Percentiles rank a stretch among this genome's conserved stretches.
Conservation (phyloP, 2,797 vertebrate species). For the Cossypha polioptera region DNA sequence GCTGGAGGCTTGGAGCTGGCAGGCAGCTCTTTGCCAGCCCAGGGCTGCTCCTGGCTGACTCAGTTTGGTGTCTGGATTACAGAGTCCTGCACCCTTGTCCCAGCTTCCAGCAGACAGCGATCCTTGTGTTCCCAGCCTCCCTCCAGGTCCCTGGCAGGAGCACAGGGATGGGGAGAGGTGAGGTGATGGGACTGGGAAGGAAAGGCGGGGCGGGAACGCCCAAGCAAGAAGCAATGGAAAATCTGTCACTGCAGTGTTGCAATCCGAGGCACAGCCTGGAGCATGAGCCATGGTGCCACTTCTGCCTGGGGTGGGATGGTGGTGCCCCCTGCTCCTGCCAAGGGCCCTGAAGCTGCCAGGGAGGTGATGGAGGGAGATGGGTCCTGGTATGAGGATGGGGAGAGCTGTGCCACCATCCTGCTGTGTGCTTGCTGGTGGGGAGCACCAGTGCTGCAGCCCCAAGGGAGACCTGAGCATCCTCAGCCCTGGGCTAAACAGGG, state of each 20-base stretch:
- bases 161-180: background rate
- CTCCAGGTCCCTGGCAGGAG: background rate
- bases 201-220: background rate
- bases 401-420: background rate
- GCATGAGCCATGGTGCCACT: rapidly evolving
- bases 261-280: background rate
- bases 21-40: background rate
- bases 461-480: background rate
- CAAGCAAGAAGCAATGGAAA: constrained; percentile 13
- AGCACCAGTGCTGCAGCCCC: rapidly evolving
- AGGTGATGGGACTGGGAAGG: background rate
- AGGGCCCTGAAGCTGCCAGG: background rate
- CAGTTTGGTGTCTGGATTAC: background rate
- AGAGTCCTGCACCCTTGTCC: background rate
- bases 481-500: background rate
- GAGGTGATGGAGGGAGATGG: background rate
- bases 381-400: background rate
- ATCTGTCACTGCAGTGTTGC: background rate
- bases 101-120: background rate
- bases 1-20: background rate
- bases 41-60: background rate
- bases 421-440: background rate
- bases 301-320: background rate
- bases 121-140: background rate
- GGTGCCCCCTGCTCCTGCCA: background rate